phyloP scores from a whole-genome alignment of 2,113 vertebrate species.

The Brevimyrus niger region DNA sequence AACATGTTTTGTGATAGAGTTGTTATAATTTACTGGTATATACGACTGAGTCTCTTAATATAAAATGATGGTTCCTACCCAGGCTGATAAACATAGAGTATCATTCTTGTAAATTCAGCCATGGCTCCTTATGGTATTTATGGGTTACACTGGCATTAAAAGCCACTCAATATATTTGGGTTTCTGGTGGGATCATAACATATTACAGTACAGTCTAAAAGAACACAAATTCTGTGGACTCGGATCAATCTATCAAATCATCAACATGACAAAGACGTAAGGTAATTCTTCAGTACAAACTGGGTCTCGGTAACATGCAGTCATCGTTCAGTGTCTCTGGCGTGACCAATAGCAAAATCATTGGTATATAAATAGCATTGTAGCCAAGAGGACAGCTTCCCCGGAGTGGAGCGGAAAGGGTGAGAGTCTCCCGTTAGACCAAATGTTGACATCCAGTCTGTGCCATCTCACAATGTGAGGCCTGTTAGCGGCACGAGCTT shows the following conservation, averaged over 20 bases:
- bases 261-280: conserved; percentile 20
- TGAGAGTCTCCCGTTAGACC: conserved; percentile 38
- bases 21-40: conserved; percentile 4
- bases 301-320: conserved; percentile 49
- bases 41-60: background rate
- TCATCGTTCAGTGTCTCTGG: conserved; percentile 40
- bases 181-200: background rate
- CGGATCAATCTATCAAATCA: background rate
- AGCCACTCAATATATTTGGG: background rate
- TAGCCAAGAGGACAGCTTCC: conserved; percentile 25
- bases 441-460: conserved; percentile 43
- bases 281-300: conserved; percentile 40
- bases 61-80: background rate
- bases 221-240: background rate
- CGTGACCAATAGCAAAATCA: conserved; percentile 36
- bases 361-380: conserved; percentile 41
- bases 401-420: conserved; percentile 25
- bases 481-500: conserved; percentile 54
- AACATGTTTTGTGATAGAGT: background rate
- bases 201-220: background rate
- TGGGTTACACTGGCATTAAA: background rate
- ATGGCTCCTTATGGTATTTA: background rate
- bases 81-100: background rate
- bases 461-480: conserved; percentile 44
- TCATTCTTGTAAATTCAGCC: background rate